A percentile compares a stretch with the other conserved stretches of the same genome.
Conservation (phyloP, 2,888 invertebrate genomes). For the Yponomeuta plumbellus region DNA sequence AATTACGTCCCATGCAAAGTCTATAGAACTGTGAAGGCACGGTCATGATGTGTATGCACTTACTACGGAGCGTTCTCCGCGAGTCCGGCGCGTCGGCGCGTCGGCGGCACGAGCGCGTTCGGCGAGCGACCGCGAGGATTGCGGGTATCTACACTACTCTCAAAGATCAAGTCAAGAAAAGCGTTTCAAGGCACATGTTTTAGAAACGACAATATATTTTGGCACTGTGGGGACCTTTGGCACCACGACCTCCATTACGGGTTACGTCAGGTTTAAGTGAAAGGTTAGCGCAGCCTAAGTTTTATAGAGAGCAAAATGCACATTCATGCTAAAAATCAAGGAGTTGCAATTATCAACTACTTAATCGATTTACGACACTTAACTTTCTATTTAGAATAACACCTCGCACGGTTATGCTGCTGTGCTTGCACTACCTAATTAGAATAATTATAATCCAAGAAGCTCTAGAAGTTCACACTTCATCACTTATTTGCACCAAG, state of each 20-base stretch:
- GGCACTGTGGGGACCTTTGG: slow-evolving; percentile 28
- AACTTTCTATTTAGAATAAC: not conserved
- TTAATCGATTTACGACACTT: not conserved
- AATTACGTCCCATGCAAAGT: slow-evolving; percentile 76
- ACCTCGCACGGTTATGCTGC: not conserved
- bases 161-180: slow-evolving; percentile 57
- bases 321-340: not conserved
- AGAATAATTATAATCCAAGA: not conserved
- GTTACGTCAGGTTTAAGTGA: slow-evolving; percentile 3
- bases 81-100: slow-evolving; percentile 69
- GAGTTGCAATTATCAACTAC: slow-evolving; percentile 3
- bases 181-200: slow-evolving; percentile 76
- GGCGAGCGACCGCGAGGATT: slow-evolving; percentile 71
- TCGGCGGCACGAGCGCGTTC: slow-evolving; percentile 68
- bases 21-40: slow-evolving; percentile 76
- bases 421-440: not conserved
- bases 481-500: slow-evolving; percentile 2
- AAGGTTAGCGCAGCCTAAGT: not conserved
- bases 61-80: slow-evolving; percentile 62
- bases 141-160: slow-evolving; percentile 61
- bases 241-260: slow-evolving; percentile 20
- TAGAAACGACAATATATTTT: slow-evolving; percentile 66
- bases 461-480: slow-evolving; percentile 1
- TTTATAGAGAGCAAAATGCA: not conserved
- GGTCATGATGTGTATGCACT: slow-evolving; percentile 76